Conservation (phyloP, 92 coral and sea anemone genomes). For the Heteractis magnifica region DNA sequence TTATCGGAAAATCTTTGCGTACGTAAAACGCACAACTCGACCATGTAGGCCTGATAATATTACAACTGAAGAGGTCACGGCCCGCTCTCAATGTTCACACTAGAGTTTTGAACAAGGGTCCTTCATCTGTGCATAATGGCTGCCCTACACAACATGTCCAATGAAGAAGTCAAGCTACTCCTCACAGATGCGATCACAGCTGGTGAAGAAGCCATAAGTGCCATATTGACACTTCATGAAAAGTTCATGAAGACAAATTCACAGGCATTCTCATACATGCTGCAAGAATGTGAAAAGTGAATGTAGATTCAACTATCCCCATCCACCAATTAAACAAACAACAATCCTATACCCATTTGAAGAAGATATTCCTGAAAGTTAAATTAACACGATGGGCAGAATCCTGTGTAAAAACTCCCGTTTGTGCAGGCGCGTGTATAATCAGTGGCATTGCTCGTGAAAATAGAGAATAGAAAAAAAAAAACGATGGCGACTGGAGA, state of each 20-base stretch:
- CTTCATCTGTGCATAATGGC: not conserved
- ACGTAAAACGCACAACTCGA: no score
- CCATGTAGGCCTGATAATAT: no score
- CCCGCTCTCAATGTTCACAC: no score
- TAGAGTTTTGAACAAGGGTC: no score
- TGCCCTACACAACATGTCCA: not conserved
- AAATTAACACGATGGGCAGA: not conserved
- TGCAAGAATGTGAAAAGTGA: no score
- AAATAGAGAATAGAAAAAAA: not conserved
- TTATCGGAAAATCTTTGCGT: no score
- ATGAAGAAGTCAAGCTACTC: not conserved
- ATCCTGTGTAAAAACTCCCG: not conserved
- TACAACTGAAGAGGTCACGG: no score
- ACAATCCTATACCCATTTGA: no score
- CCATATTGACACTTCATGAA: not conserved
- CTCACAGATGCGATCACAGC: not conserved
- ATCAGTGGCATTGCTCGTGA: not conserved
- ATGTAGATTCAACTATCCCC: no score
- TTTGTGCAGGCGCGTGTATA: not conserved
- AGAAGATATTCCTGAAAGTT: no score
- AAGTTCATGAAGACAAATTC: constrained; percentile 14
- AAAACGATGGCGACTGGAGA: not conserved
- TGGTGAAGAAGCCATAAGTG: constrained; percentile 6
- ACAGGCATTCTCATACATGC: no score
- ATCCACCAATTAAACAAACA: no score